These are phyloP conservation scores for Mesorhabditis sp. DNA, from an alignment of 2,888 invertebrate species.

Conservation along the genomic window DNA sequence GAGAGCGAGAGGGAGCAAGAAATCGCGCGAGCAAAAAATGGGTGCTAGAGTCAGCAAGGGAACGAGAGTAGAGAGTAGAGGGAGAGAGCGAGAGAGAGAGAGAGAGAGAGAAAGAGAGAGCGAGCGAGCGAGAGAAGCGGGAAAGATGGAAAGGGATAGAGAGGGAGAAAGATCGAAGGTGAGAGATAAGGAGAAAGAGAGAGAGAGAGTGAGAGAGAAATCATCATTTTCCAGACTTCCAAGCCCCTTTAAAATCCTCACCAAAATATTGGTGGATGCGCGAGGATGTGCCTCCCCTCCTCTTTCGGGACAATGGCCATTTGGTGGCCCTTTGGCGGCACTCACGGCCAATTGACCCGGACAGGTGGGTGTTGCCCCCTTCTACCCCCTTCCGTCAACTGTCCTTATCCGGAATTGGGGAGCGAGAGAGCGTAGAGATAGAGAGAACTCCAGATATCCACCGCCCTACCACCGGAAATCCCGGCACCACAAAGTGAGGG, in stretches of 20 bases:
- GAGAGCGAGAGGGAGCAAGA: no score
- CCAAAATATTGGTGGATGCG: not conserved
- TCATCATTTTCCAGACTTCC: slow-evolving; percentile 3
- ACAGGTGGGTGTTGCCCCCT: not conserved
- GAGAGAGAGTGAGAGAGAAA: not conserved
- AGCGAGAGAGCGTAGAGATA: no score
- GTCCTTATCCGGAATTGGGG: no score
- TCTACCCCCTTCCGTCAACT: no score
- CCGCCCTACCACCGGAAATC: no score
- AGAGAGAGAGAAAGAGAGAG: not conserved
- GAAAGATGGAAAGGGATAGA: not conserved
- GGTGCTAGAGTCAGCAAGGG: no score
- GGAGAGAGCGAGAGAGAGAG: not conserved
- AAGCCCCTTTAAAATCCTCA: not conserved
- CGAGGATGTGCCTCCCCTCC: not conserved
- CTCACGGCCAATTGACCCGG: not conserved
- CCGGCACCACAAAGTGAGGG: no score
- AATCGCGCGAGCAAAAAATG: no score
- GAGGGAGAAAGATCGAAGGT: not conserved
- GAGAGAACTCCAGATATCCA: no score
- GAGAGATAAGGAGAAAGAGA: not conserved
- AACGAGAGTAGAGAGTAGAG: not conserved
- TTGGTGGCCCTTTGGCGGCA: not conserved
- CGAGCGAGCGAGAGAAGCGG: not conserved
- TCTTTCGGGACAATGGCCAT: not conserved